These are phyloP conservation scores for Wasmannia auropunctata DNA, from an alignment of 1,140 invertebrate genomes.

Conservation along the genomic window DNA sequence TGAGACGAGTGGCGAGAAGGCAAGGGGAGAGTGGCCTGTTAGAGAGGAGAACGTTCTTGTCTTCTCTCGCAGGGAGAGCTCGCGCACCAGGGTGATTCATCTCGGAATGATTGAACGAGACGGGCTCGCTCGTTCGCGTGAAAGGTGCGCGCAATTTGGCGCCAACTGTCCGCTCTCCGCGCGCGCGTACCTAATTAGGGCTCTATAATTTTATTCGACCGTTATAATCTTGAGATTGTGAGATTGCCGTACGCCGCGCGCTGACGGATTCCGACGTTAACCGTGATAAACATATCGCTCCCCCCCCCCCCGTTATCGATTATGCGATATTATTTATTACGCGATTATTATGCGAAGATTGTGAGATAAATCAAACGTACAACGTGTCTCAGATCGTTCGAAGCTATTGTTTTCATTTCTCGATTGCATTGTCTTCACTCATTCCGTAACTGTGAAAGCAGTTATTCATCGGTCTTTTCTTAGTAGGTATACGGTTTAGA, in stretches of 20 bases:
- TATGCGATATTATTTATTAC: conserved; percentile 17
- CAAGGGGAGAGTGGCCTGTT: conserved; percentile 57
- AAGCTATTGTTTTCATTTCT: conserved; percentile 2
- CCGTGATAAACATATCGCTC: conserved; percentile 35
- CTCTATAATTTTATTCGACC: conserved; percentile 40
- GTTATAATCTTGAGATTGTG: conserved; percentile 41
- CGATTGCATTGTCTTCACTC: no score
- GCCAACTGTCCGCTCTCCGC: conserved; percentile 29
- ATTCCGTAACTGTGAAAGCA: background rate
- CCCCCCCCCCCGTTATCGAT: no score
- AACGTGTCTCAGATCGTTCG: background rate
- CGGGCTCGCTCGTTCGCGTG: conserved; percentile 46
- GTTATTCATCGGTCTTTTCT: background rate
- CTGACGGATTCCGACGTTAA: conserved; percentile 25
- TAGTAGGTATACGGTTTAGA: background rate
- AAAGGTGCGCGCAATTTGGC: conserved; percentile 55
- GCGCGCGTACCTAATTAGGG: conserved; percentile 44
- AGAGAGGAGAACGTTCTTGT: conserved; percentile 57
- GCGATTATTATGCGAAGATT: background rate
- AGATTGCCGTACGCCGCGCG: background rate
- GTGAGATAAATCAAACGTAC: background rate
- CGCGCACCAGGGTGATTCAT: conserved; percentile 49
- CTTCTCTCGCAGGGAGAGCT: conserved; percentile 22
- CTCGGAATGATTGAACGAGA: conserved; percentile 57
- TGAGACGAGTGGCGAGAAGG: conserved; percentile 22